Conservation (phyloP, 2,113 vertebrate species). For the Azemiops feae region DNA sequence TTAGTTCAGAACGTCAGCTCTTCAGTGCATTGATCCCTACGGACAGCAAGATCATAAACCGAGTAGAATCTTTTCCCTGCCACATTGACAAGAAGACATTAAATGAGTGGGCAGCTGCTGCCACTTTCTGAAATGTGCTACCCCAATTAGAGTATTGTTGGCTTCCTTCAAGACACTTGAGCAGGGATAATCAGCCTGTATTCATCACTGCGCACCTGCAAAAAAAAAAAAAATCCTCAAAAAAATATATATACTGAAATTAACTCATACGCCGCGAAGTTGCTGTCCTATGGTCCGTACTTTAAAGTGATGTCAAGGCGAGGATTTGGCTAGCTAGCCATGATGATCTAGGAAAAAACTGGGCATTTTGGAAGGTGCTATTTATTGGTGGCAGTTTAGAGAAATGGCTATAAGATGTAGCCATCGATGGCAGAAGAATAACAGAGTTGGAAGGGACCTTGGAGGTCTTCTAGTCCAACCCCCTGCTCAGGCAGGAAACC, state of each 20-base stretch:
- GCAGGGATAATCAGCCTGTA: constrained; percentile 55
- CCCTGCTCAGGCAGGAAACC: neutral
- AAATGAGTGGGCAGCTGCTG: constrained; percentile 51
- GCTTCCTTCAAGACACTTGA: constrained; percentile 31
- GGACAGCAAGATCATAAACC: constrained; percentile 25
- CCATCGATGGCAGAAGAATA: neutral
- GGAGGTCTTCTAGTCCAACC: neutral
- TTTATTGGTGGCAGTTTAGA: neutral
- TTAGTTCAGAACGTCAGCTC: neutral
- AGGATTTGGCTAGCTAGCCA: fast-evolving
- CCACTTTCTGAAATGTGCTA: constrained; percentile 40
- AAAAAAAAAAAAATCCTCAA: neutral
- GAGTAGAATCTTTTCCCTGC: constrained; percentile 24
- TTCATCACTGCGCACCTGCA: constrained; percentile 68
- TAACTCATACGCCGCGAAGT: neutral
- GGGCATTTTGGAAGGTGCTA: neutral
- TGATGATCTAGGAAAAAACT: neutral
- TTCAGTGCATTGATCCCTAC: constrained; percentile 23
- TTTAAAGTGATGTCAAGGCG: neutral
- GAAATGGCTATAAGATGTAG: neutral
- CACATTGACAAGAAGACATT: constrained; percentile 11
- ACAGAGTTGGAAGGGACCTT: neutral
- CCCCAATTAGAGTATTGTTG: constrained; percentile 46
- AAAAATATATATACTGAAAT: neutral
- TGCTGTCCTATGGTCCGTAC: neutral